Evolutionary conservation across 1,140 invertebrate genomes (phyloP), one percentile per base, ranked within the genome.

Genomic region (Heliconius eleuchia): DNA sequence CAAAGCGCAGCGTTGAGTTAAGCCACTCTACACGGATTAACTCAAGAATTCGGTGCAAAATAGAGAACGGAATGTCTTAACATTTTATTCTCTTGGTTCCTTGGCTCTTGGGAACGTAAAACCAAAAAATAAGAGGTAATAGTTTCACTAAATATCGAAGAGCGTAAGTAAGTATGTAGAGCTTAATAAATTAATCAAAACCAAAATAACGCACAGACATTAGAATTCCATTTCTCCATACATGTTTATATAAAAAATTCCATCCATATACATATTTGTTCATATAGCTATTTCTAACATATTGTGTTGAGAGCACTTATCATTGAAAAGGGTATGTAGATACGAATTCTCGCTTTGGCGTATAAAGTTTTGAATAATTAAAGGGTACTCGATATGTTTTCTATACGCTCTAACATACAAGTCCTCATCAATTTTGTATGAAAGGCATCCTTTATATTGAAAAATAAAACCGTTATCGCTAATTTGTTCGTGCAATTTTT

Each of bases 351-450:
- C 70, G 52, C 27, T 72, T 77, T 55, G 19, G 30, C 71, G 74
- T 55, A 75, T 79, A 79, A 74, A 60, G n/a, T 76, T 57, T 75
- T 80, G 30, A 71, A 72, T 80, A 73, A 78, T 78, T 73, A 73
- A 78, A 34, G 46, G 74, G 27, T 30, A 30, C 9, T 66, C 74
- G 55, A 76, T 66, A 18, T 30, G 78, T 71, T 55, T 73, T 79
- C 75, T 66, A 79, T 74, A 79, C 60, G 78, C 72, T 74, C 74
- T 74, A 52, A 42, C 77, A 79, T 60, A 79, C 30, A 74, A 60
- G 73, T 60, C 74, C 71, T 71, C 78, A 79, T 79, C 60, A 75
- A 79, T 79, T 71, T 55, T 74, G 60, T 66, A 78, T 78, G 37
- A 72, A 77, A 78, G 55, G 76, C 52, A 78, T 39, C 76, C 46